A percentile compares a stretch with the other conserved stretches of the same genome.
Conservation (phyloP, 2,113 vertebrate species). For the Taxidea taxus region DNA sequence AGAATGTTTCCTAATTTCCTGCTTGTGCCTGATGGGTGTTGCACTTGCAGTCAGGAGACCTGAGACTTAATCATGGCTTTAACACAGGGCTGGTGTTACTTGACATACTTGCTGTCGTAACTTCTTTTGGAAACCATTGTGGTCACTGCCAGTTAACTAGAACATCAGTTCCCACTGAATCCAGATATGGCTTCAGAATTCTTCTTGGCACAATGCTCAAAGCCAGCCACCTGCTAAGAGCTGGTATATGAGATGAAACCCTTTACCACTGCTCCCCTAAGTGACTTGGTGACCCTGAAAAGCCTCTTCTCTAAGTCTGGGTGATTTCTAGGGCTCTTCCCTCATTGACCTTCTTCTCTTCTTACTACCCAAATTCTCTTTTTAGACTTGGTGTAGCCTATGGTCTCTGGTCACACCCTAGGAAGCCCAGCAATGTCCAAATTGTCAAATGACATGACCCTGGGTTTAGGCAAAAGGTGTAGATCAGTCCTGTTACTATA, state of each 20-base stretch:
- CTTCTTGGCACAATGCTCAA: background rate
- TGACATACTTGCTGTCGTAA: background rate
- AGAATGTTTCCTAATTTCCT: background rate
- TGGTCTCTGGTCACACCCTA: background rate
- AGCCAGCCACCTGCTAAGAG: background rate
- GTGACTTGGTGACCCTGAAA: background rate
- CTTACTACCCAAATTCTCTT: background rate
- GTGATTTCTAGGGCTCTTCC: background rate
- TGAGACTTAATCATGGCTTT: background rate
- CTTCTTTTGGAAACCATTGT: background rate
- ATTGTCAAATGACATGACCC: background rate
- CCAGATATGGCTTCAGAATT: background rate
- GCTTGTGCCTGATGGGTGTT: background rate
- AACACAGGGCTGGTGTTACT: background rate
- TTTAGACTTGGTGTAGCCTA: background rate
- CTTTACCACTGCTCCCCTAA: background rate
- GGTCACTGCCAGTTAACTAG: background rate
- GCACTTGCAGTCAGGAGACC: background rate
- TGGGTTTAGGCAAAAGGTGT: background rate
- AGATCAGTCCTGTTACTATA: background rate
- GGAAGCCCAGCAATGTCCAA: background rate
- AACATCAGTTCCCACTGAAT: background rate
- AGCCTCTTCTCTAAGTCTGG: background rate
- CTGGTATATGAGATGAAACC: background rate
- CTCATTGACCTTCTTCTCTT: background rate